A percentile compares a stretch with the other conserved stretches of the same genome.
These are phyloP conservation scores for Leucoraja erinaceus DNA, from an alignment of 2,113 vertebrate species.

Conservation along the genomic window DNA sequence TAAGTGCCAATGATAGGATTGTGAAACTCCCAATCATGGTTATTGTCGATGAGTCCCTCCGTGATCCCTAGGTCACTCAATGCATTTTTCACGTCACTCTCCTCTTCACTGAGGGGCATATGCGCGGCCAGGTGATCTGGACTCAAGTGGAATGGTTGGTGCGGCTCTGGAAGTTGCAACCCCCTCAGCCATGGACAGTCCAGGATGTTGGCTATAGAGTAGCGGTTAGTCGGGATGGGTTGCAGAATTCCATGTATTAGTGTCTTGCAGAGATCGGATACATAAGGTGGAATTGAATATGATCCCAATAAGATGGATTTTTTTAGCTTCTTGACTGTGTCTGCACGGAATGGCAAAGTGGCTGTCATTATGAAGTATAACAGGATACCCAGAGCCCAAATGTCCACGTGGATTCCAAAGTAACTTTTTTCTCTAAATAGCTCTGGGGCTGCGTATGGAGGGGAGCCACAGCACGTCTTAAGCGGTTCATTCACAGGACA, in stretches of 20 bases:
- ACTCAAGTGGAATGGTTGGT: conserved; percentile 42
- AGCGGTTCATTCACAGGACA: conserved; percentile 49
- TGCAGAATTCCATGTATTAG: conserved; percentile 55
- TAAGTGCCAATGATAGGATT: conserved; percentile 56
- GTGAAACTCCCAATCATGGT: conserved; percentile 47
- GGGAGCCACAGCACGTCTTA: conserved; percentile 60
- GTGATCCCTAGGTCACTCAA: conserved; percentile 55
- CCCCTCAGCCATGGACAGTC: conserved; percentile 54
- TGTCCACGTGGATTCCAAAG: conserved; percentile 50
- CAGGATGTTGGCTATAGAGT: conserved; percentile 47
- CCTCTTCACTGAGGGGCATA: conserved; percentile 46
- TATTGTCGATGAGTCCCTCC: conserved; percentile 50
- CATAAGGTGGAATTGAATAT: conserved; percentile 51
- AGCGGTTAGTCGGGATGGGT: conserved; percentile 49
- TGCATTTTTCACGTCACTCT: conserved; percentile 48
- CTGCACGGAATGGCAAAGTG: conserved; percentile 56
- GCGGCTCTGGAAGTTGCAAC: conserved; percentile 47
- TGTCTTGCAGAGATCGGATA: conserved; percentile 49
- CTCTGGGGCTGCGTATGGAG: conserved; percentile 56
- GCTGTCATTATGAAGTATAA: conserved; percentile 63
- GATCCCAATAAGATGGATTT: conserved; percentile 55
- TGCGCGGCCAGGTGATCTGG: conserved; percentile 48
- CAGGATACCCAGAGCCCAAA: conserved; percentile 61
- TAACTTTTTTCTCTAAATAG: conserved; percentile 56
- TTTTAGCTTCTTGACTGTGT: conserved; percentile 49